Evolutionary conservation across 2,113 vertebrate genomes (phyloP), one percentile per base, ranked within the genome.

Genomic region (Aspiorhynchus laticeps): DNA sequence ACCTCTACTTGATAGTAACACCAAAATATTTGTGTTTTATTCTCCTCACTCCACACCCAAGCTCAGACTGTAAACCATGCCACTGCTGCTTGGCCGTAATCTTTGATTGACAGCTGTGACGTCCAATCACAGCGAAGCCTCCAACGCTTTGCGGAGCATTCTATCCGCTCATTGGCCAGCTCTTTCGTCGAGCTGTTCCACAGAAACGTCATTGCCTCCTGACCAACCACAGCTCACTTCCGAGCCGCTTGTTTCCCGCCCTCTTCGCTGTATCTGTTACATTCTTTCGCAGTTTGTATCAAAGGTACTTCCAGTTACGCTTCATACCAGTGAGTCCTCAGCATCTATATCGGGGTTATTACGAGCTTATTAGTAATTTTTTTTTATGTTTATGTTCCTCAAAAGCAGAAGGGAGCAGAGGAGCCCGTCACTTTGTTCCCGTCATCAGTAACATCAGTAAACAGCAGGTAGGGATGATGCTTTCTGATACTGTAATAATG

Each of bases 381-480:
- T 65, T 24, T 48, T 36, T n/a, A n/a, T 71, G 43, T 71, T 36
- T 36, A 83, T 83, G 28, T 15, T 71, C 10, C 38, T n/a, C 17
- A 36, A 69, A 51, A 83, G 59, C 80, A 33, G 10, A 51, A 83
- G 65, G 19, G 63, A 53, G 81, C 28, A 71, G 48, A 71, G 46
- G 63, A 69, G 46, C 11, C n/a, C 43, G 41, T 83, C 80, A 71
- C 80, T 51, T 83, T 71, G 80, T 83, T 83, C 63, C 81, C 81
- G 43, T 83, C 43, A 71, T 17, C 80, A 67, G 38, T 43, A 82
- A 31, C 80, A 67, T 19, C 80, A 65, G 21, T 83, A 83, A 83
- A 71, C 81, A 83, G 81, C 81, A 83, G 81, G 81, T 83, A 83
- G 17, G 41, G 21, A 51, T 33, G 81, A 83, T 83, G 81, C 63